Base-by-base conservation (phyloP, 1,140 invertebrate genomes). In the Atta cephalotes region DNA sequence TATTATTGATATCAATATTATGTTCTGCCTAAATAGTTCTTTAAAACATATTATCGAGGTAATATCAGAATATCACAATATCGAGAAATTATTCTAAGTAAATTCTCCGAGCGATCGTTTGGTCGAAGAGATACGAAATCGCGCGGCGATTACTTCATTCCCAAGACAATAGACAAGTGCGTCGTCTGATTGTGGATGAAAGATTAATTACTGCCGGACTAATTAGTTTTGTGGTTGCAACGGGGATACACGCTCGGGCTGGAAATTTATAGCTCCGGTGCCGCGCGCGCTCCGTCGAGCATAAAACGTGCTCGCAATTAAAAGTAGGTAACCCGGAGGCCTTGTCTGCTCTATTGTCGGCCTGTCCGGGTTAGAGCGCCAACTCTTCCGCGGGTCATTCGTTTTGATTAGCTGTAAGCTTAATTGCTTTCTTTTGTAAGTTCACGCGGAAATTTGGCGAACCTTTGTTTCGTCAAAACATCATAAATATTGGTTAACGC, bases 251-350 rank as follows among this genome's bases (percentile, higher is more conserved):
- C 45, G 56, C 53, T 71, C 35, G 25, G 35, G 39, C 18, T 62
- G 28, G 80, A 68, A 84, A 84, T 84, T 84, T 74, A 84, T 84
- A 74, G 80, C 80, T 31, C 70, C 80, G 70, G 70, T 21, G 56
- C 68, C 53, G 18, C 53, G 53, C 68, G 71, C 70, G 70, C 70
- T 84, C 56, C 56, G 31, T 28, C 39, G 70, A 84, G 80, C 80
- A 70, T 84, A 49, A 84, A 84, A 84, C 80, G 70, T 51, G 80
- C 80, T 84, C 70, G 80, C 80, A 84, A 84, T 84, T 84, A 84
- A 84, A 84, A 84, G 70, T 84, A 76, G 80, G 70, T 84, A 76
- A 76, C 70, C 80, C 39, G 12, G 39, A 76, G 80, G 56, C 80
- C 70, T 76, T 84, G 66, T 70, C 80, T 70, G 39, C 70, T 76